Percentiles rank a stretch among this genome's conserved stretches.
Conservation (phyloP, 2,888 invertebrate genomes). For the Escarpia spicata region DNA sequence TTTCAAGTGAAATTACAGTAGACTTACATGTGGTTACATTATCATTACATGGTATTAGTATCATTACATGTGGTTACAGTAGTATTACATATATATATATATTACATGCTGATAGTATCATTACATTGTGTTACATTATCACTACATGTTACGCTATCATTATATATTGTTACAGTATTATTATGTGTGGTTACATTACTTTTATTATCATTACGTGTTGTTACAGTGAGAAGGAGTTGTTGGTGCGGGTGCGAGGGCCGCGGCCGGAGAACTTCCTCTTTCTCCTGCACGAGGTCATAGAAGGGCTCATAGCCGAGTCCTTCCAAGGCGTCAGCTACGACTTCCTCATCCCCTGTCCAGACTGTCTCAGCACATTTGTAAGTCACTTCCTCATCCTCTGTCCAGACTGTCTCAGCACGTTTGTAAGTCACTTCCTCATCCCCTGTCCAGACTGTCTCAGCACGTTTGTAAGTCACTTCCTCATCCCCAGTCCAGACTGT, state of each 20-base stretch:
- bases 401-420: conserved; percentile 51
- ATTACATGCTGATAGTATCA: no score
- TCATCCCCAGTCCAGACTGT: no score
- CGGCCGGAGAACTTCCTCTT: conserved; percentile 61
- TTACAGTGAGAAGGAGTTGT: conserved; percentile 52
- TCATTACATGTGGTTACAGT: no score
- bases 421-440: not conserved
- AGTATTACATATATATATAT: no score
- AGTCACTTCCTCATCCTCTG: conserved; percentile 54
- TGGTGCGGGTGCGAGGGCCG: conserved; percentile 57
- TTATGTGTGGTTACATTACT: no score
- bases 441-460: not conserved
- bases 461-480: no score
- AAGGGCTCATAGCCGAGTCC: conserved; percentile 59
- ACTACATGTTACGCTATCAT: no score
- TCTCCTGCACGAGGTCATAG: conserved; percentile 63
- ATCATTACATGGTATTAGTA: no score
- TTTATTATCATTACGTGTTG: not conserved
- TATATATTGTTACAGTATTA: no score
- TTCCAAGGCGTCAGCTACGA: conserved; percentile 62
- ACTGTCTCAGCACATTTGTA: conserved; percentile 44
- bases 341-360: conserved; percentile 59
- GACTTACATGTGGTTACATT: no score
- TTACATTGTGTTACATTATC: no score
- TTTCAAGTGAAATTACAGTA: no score